Evolutionary conservation across 2,888 invertebrate genomes (phyloP), one percentile per base, ranked within the genome.

Genomic region (Amiota mariae): DNA sequence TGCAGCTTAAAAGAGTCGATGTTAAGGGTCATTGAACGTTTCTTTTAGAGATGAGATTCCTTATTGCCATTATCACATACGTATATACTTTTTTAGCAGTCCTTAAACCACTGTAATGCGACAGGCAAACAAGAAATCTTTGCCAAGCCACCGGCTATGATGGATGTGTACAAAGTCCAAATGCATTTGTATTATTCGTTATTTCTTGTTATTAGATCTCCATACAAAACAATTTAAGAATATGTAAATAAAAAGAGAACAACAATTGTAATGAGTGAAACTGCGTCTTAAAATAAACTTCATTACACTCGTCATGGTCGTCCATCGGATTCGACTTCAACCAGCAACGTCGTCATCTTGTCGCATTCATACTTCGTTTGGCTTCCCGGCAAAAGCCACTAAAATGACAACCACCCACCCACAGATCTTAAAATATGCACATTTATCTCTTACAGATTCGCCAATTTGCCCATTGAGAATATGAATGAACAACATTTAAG

Each of bases 401-500:
- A 54, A 54, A 15, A 54, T 54, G 15, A n/a, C 4, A 15, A 18
- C 59, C 6, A 59, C 15, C n/a, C 18, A 59, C 20, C n/a, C 59
- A 6, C 46, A 63, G 13, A 63, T 63, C 46, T n/a, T 11, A 18
- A 63, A 24, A 24, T 36, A 36, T 46, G 24, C 24, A 63, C 46
- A 46, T 20, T 4, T n/a, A 36, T 46, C 59, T 12, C 12, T 77
- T 78, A 66, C 73, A 89, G 93, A 85, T 93, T 91, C 85, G 90
- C 92, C 46, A 91, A 91, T 85, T 84, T 94, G 72, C 91, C 90
- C 54, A 87, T 81, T 71, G 91, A 91, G 64, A 83, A 88, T 78
- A 91, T 94, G 79, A 90, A 91, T 2, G 90, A 91, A 73, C 91
- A 92, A 80, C 91, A 91, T 79, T 90, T 98, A 72, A 95, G 96